Conservation (phyloP, 2,113 vertebrate genomes). For the Corvus cornix region DNA sequence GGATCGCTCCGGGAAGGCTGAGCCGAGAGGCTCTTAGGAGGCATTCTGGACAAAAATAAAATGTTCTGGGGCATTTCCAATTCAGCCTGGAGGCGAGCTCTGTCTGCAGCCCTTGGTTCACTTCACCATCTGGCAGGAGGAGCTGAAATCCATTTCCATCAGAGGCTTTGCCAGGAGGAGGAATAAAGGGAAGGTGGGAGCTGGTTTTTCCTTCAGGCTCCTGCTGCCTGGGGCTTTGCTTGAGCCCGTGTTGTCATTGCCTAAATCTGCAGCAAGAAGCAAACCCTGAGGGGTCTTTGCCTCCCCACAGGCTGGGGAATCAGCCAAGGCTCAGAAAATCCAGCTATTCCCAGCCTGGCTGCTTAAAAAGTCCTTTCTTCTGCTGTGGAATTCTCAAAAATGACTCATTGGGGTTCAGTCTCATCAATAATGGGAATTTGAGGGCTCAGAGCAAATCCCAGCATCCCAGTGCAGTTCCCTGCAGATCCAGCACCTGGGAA, state of each 20-base stretch:
- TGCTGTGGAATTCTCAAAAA: neutral
- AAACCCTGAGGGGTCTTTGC: neutral
- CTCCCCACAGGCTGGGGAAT: neutral
- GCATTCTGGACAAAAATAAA: slow-evolving; percentile 45
- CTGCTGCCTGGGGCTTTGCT: neutral
- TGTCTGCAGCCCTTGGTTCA: slow-evolving; percentile 45
- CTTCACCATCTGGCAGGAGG: slow-evolving; percentile 59
- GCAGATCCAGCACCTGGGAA: neutral
- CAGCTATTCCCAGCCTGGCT: neutral
- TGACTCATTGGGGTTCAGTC: rapidly evolving
- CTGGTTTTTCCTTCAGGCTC: neutral
- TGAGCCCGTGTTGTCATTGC: neutral
- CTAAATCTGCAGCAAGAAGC: neutral
- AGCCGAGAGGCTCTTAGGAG: neutral
- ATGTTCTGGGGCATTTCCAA: slow-evolving; percentile 41
- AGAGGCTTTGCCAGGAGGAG: slow-evolving; percentile 24
- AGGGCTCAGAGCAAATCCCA: neutral
- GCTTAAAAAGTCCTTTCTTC: neutral
- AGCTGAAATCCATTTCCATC: slow-evolving; percentile 52
- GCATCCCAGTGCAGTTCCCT: neutral
- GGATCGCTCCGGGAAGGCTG: neutral
- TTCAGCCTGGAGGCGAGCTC: slow-evolving; percentile 34
- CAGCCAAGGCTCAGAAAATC: neutral
- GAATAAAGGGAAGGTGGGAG: slow-evolving; percentile 25
- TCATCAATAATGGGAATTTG: neutral